phyloP scores from a whole-genome alignment of 92 coral and sea anemone genomes.

The Porites divaricata region DNA sequence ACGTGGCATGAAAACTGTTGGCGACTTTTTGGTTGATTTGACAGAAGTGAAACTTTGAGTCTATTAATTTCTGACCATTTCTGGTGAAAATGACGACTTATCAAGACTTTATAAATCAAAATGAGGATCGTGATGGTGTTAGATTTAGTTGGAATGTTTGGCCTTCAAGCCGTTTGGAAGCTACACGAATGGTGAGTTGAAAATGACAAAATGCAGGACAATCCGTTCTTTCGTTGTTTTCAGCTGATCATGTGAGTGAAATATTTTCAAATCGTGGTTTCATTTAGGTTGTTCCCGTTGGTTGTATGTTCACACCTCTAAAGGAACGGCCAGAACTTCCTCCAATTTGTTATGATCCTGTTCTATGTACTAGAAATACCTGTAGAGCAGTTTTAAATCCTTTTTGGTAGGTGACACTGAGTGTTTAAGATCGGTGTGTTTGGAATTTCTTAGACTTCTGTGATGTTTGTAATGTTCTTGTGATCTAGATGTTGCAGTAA shows the following conservation, averaged over 20 bases:
- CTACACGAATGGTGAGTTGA: slow-evolving; percentile 92
- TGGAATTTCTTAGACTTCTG: neutral
- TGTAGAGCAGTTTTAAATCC: slow-evolving; percentile 98
- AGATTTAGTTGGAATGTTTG: slow-evolving; percentile 99
- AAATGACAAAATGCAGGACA: neutral
- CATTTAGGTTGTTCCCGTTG: slow-evolving; percentile 94
- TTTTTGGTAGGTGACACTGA: slow-evolving; percentile 73
- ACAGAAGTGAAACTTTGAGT: neutral
- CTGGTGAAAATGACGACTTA: slow-evolving; percentile 85
- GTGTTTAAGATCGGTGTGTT: neutral
- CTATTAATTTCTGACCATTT: neutral
- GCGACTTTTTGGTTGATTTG: neutral
- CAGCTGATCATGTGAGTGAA: neutral
- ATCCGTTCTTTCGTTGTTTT: neutral
- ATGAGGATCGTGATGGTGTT: slow-evolving; percentile 98
- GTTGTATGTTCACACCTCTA: slow-evolving; percentile 93
- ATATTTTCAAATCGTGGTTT: slow-evolving; percentile 6
- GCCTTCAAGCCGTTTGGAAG: slow-evolving; percentile 99
- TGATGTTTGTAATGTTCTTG: neutral
- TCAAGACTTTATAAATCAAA: slow-evolving; percentile 97
- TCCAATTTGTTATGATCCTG: slow-evolving; percentile 99
- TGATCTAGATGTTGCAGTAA: neutral
- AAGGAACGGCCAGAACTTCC: slow-evolving; percentile 97
- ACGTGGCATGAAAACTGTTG: slow-evolving; percentile 40
- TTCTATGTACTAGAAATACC: slow-evolving; percentile 91